These are phyloP conservation scores for Auanema freiburgensis DNA, from an alignment of 2,888 invertebrate species.

Conservation along the genomic window DNA sequence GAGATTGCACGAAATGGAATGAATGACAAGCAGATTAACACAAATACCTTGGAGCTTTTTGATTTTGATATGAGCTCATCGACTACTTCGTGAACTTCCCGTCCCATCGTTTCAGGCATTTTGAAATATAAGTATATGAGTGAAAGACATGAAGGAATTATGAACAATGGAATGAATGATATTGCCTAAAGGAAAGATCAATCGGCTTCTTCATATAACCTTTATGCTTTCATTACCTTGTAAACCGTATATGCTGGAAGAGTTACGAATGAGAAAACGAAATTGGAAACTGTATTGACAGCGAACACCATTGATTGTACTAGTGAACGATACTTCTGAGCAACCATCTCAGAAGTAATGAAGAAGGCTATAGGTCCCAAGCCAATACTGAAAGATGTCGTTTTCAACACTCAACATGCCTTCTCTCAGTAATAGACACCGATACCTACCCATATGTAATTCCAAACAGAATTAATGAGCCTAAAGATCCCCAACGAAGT, in stretches of 20 bases:
- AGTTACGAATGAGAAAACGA: slow-evolving; percentile 42
- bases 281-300: slow-evolving; percentile 42
- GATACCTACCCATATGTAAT: slow-evolving; percentile 45
- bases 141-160: slow-evolving; percentile 31
- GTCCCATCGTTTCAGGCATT: slow-evolving; percentile 46
- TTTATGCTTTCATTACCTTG: background rate
- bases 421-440: background rate
- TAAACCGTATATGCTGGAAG: slow-evolving; percentile 27
- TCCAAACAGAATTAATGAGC: slow-evolving; percentile 41
- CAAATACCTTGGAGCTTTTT: background rate
- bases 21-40: no score
- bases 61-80: slow-evolving; percentile 12
- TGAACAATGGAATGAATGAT: slow-evolving; percentile 42
- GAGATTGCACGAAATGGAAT: no score
- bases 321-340: slow-evolving; percentile 48
- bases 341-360: slow-evolving; percentile 45
- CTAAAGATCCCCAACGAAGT: slow-evolving; percentile 44
- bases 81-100: slow-evolving; percentile 32
- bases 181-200: background rate
- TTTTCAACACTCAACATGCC: no score
- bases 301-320: slow-evolving; percentile 51
- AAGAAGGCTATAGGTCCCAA: slow-evolving; percentile 52
- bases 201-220: background rate
- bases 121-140: slow-evolving; percentile 29
- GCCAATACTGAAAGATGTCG: slow-evolving; percentile 37